These are phyloP conservation scores for Clarias platycephalus DNA, from an alignment of 2,797 vertebrate species.

Conservation along the genomic window DNA sequence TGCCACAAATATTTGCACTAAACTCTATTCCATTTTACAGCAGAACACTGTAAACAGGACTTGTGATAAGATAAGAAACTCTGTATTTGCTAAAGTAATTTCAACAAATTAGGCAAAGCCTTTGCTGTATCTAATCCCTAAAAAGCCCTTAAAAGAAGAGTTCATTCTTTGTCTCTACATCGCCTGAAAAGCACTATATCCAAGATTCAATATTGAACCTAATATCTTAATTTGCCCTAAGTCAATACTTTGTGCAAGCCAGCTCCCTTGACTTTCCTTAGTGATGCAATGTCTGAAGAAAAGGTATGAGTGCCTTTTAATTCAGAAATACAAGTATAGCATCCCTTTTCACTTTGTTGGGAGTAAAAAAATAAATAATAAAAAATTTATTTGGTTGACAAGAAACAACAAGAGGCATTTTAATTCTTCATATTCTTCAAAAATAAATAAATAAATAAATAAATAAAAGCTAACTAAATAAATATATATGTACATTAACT, in stretches of 20 bases:
- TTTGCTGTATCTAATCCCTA: constrained; percentile 40
- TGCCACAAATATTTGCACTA: not conserved
- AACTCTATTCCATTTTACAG: not conserved
- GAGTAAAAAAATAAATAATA: too few relatives aligned
- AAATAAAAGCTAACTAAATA: not conserved
- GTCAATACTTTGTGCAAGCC: constrained; percentile 47
- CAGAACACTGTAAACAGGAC: not conserved
- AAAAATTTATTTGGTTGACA: not conserved
- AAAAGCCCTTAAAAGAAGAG: constrained; percentile 30
- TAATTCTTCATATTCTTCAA: not conserved
- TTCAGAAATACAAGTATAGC: not conserved
- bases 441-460: not conserved
- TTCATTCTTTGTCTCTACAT: constrained; percentile 49
- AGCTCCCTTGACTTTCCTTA: constrained; percentile 33
- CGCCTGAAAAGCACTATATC: constrained; percentile 50
- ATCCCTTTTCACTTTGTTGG: too few relatives aligned
- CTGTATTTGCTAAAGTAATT: constrained; percentile 21
- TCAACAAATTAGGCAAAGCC: constrained; percentile 35
- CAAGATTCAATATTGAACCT: constrained; percentile 54
- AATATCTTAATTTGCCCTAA: constrained; percentile 50
- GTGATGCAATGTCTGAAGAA: constrained; percentile 32
- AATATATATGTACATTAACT: constrained; percentile 30
- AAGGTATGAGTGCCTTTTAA: constrained; percentile 22
- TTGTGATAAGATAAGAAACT: not conserved
- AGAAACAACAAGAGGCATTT: not conserved